Evolutionary conservation across 2,888 invertebrate genomes (phyloP).

Genomic region (Microdon myrmicae): DNA sequence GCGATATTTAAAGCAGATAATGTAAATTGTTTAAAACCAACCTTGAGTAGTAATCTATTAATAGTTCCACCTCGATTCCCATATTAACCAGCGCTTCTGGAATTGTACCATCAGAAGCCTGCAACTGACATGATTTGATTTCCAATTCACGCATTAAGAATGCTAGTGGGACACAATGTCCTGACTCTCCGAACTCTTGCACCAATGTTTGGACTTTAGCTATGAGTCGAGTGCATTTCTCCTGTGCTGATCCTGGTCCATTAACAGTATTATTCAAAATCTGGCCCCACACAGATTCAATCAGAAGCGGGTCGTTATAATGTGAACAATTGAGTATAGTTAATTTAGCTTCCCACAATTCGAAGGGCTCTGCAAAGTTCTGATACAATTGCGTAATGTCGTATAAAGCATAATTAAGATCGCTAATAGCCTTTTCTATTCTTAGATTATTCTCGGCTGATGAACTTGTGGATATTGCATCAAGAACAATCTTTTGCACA

Average conservation of each 20-base stretch:
- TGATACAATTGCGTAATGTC: slow-evolving; percentile 92
- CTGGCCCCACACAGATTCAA: slow-evolving; percentile 92
- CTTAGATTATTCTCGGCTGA: slow-evolving; percentile 66
- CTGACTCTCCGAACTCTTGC: slow-evolving; percentile 81
- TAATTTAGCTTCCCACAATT: slow-evolving; percentile 92
- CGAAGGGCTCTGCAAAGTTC: slow-evolving; percentile 90
- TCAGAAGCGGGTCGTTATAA: slow-evolving; percentile 85
- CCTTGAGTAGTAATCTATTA: slow-evolving; percentile 83
- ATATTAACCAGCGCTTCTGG: slow-evolving; percentile 80
- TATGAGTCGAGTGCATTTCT: slow-evolving; percentile 75
- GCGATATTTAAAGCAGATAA: background rate
- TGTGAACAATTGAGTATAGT: slow-evolving; percentile 95
- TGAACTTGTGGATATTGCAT: slow-evolving; percentile 71
- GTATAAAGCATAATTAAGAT: slow-evolving; percentile 83
- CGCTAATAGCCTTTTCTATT: slow-evolving; percentile 73
- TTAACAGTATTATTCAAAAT: slow-evolving; percentile 70
- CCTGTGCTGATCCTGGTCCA: slow-evolving; percentile 68
- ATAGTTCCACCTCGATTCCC: slow-evolving; percentile 79
- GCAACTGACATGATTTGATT: slow-evolving; percentile 78
- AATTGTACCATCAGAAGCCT: slow-evolving; percentile 78
- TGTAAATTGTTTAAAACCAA: slow-evolving; percentile 23
- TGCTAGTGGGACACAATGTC: slow-evolving; percentile 89
- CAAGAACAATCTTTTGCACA: slow-evolving; percentile 79
- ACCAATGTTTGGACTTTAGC: slow-evolving; percentile 82
- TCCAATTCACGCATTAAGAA: slow-evolving; percentile 84